phyloP scores from a whole-genome alignment of 2,797 vertebrate genomes.

The Nasua narica region DNA sequence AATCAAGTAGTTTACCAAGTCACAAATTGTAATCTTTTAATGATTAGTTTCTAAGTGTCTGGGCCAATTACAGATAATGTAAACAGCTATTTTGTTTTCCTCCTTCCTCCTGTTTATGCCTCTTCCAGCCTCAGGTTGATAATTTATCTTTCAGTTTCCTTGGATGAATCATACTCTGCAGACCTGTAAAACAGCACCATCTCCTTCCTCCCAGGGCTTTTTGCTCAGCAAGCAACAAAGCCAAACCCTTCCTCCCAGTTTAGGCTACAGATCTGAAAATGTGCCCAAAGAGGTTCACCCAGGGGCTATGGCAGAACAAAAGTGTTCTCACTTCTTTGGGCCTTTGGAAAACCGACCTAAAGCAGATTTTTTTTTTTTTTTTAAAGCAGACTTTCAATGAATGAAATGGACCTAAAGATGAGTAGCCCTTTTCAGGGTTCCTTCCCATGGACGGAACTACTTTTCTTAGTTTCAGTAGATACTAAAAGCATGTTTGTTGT shows the following conservation, averaged over 20 bases:
- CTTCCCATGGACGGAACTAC: background rate
- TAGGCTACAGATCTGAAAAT: conserved; percentile 12
- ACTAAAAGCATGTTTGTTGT: background rate
- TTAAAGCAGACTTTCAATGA: background rate
- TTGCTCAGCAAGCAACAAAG: background rate
- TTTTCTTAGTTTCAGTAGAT: background rate
- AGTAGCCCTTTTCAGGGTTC: background rate
- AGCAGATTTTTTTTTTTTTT: background rate
- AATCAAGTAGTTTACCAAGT: background rate
- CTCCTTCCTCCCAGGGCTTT: background rate
- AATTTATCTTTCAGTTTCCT: background rate
- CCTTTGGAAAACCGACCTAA: background rate
- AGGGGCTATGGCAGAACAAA: background rate
- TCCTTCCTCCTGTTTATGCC: background rate
- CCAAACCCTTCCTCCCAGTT: background rate
- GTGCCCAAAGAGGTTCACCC: background rate
- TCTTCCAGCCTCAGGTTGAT: background rate
- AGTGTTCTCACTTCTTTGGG: background rate
- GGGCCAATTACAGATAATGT: background rate
- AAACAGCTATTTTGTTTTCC: background rate
- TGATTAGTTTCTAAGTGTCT: background rate
- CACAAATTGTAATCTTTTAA: background rate
- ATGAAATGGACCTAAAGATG: background rate
- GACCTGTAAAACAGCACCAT: background rate
- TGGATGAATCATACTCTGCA: background rate